Evolutionary conservation across 2,888 invertebrate genomes (phyloP).

Genomic region (Rosalia funebris): DNA sequence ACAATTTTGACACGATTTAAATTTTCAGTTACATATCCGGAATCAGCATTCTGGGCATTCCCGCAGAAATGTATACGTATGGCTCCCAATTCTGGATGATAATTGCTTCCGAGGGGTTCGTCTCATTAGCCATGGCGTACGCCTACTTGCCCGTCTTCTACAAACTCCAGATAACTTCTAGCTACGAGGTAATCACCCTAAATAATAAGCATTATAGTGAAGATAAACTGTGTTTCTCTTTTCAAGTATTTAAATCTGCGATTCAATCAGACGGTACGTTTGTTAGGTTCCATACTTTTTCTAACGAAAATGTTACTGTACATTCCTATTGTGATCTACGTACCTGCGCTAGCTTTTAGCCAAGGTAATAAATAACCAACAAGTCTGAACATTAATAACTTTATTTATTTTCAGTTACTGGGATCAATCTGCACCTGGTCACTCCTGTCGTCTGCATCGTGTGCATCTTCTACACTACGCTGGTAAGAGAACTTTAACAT

Average conservation of each 20-base stretch:
- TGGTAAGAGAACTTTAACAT: conserved; percentile 69
- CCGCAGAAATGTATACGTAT: conserved; percentile 81
- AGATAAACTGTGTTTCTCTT: conserved; percentile 22
- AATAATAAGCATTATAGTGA: neutral
- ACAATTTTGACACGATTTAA: neutral
- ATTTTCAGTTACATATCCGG: conserved; percentile 77
- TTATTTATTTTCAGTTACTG: conserved; percentile 74
- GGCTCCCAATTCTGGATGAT: conserved; percentile 79
- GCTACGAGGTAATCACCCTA: conserved; percentile 74
- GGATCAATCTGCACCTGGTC: conserved; percentile 81
- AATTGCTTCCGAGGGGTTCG: conserved; percentile 72
- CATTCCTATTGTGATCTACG: conserved; percentile 87
- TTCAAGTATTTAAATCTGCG: conserved; percentile 75
- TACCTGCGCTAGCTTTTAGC: conserved; percentile 86
- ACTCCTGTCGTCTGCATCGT: conserved; percentile 83
- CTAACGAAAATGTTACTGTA: conserved; percentile 79
- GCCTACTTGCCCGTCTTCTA: conserved; percentile 80
- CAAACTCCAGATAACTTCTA: conserved; percentile 77
- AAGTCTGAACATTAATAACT: conserved; percentile 26
- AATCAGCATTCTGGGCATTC: conserved; percentile 76
- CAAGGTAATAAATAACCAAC: conserved; percentile 69
- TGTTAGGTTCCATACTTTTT: conserved; percentile 76
- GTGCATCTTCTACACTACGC: conserved; percentile 92
- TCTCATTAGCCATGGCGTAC: conserved; percentile 73
- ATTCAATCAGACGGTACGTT: conserved; percentile 74